Evolutionary conservation across 2,113 vertebrate species (phyloP).

Genomic region (Semnopithecus entellus): DNA sequence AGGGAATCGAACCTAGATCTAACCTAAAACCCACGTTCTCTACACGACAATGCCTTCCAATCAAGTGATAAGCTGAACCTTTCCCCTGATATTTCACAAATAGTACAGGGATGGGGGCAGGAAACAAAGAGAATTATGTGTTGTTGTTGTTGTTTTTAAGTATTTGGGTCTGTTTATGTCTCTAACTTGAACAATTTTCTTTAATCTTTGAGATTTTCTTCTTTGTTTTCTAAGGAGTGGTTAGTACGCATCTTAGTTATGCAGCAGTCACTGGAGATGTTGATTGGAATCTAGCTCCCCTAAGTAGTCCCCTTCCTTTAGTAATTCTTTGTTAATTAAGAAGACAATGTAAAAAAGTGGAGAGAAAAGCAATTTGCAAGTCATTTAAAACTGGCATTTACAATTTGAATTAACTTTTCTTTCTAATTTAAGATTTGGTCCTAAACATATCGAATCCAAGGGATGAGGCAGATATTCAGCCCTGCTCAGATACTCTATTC

Average conservation of each 20-base stretch:
- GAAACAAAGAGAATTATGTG: not conserved
- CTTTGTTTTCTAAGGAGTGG: not conserved
- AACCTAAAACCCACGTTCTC: not conserved
- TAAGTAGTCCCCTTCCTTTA: not conserved
- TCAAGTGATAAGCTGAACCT: not conserved
- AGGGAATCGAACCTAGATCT: not conserved
- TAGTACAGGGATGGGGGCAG: not conserved
- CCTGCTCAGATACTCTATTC: not conserved
- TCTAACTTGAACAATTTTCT: not conserved
- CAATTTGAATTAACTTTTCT: not conserved
- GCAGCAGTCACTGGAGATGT: not conserved
- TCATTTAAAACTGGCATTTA: constrained; percentile 23
- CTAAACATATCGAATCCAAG: not conserved
- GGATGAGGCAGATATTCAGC: not conserved
- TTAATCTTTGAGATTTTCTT: constrained; percentile 10
- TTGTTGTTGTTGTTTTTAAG: not conserved
- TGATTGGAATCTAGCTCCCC: not conserved
- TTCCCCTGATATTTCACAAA: not conserved
- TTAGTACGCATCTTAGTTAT: not conserved
- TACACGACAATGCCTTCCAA: not conserved
- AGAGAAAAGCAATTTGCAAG: not conserved
- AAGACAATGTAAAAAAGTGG: not conserved
- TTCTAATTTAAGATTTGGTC: not conserved
- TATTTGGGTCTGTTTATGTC: not conserved
- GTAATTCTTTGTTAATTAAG: not conserved